Evolutionary conservation across 2,888 invertebrate genomes (phyloP).

Genomic region (Heliothis peltigera): DNA sequence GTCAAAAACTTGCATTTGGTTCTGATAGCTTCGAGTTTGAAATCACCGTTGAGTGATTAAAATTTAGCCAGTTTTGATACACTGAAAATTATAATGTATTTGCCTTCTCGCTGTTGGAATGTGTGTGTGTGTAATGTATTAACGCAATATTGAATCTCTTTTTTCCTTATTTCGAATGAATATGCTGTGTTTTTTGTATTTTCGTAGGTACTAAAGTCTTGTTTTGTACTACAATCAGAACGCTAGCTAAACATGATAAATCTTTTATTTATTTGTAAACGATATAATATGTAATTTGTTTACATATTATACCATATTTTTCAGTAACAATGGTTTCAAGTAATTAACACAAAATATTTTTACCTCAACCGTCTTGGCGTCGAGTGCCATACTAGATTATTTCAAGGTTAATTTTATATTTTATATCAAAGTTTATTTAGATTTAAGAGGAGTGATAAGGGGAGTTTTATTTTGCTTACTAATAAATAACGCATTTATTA

Average conservation of each 20-base stretch:
- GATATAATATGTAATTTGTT: conserved; percentile 12
- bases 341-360: conserved; percentile 34
- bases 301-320: no score
- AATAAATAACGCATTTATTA: conserved; percentile 36
- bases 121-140: conserved; percentile 39
- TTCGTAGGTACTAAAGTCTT: conserved; percentile 2
- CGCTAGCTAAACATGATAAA: conserved; percentile 7
- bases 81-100: conserved; percentile 32
- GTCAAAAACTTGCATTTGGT: conserved; percentile 30
- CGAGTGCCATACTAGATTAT: conserved; percentile 62
- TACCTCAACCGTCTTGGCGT: conserved; percentile 54
- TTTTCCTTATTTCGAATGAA: conserved; percentile 9
- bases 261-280: conserved; percentile 1
- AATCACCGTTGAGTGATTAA: conserved; percentile 42
- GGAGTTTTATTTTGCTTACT: conserved; percentile 28
- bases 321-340: conserved; percentile 34
- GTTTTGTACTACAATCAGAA: conserved; percentile 5
- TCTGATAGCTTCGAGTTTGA: conserved; percentile 44
- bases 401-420: conserved; percentile 52
- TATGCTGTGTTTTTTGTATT: conserved; percentile 9
- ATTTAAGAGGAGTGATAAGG: conserved; percentile 36
- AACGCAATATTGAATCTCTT: conserved; percentile 44
- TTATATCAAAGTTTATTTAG: conserved; percentile 57
- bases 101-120: conserved; percentile 36
- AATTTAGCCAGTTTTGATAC: conserved; percentile 40